Evolutionary conservation across 2,113 vertebrate species (phyloP).

Genomic region (Azemiops feae): DNA sequence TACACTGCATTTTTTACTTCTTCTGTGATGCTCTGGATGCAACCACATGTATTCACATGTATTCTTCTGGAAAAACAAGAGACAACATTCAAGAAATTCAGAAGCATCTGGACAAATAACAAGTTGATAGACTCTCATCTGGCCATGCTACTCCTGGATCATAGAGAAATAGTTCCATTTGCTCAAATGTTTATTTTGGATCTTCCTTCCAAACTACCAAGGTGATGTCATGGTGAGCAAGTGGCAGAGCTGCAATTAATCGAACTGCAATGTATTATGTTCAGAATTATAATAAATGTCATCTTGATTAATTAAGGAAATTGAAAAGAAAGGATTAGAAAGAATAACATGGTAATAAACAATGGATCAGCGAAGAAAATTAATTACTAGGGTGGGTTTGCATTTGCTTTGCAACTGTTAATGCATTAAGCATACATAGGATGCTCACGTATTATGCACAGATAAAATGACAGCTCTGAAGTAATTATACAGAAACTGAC

Average conservation of each 20-base stretch:
- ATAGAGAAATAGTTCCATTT: not conserved
- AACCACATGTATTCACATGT: not conserved
- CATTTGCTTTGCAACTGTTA: constrained; percentile 55
- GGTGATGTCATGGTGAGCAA: not conserved
- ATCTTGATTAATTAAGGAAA: constrained; percentile 31
- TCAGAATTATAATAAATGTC: constrained; percentile 28
- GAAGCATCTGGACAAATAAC: not conserved
- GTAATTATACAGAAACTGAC: constrained; percentile 66
- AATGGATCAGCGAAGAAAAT: constrained; percentile 58
- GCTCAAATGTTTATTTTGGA: not conserved
- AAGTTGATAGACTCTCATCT: constrained; percentile 18
- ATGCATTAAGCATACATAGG: constrained; percentile 31
- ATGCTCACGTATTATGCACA: not conserved
- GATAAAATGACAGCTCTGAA: constrained; percentile 51
- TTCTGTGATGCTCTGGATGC: not conserved
- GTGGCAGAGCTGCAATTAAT: not conserved
- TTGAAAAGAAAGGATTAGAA: constrained; percentile 43
- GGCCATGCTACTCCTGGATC: not conserved
- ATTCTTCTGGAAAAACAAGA: not conserved
- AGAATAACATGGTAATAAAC: constrained; percentile 46
- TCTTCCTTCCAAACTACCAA: not conserved
- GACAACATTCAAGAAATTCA: not conserved
- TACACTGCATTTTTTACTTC: not conserved
- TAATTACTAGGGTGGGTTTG: constrained; percentile 54
- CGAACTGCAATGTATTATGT: not conserved